Evolutionary conservation across 64 coral and sea anemone genomes (phyloP).

Genomic region (Porites australiensis): DNA sequence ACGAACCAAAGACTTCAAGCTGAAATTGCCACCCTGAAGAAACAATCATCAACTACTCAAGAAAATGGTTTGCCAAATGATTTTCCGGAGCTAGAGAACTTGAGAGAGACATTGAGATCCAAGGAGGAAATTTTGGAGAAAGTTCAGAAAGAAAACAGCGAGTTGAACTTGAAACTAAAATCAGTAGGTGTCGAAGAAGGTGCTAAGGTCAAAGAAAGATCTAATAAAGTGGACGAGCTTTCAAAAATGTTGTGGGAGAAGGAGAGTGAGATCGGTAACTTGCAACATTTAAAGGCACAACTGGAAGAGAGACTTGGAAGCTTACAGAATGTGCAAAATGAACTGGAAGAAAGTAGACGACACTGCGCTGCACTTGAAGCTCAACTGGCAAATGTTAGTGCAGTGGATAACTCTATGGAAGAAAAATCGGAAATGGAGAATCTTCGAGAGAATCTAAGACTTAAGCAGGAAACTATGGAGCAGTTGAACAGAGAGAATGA

Average conservation of each 20-base stretch:
- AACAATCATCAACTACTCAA: constrained; percentile 53
- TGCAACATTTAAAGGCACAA: constrained; percentile 69
- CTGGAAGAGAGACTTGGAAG: constrained; percentile 78
- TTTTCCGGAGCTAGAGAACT: constrained; percentile 11
- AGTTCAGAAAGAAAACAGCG: constrained; percentile 67
- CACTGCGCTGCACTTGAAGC: constrained; percentile 77
- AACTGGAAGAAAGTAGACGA: constrained; percentile 81
- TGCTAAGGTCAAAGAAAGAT: constrained; percentile 63
- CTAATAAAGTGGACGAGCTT: constrained; percentile 88
- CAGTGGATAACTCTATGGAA: constrained; percentile 55
- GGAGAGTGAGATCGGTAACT: constrained; percentile 86
- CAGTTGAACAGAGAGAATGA: constrained; percentile 81
- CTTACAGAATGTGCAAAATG: constrained; percentile 74
- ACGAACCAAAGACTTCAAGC: constrained; percentile 73
- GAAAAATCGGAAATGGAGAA: constrained; percentile 82
- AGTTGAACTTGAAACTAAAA: constrained; percentile 64
- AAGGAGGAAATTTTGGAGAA: constrained; percentile 47
- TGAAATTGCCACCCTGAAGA: constrained; percentile 80
- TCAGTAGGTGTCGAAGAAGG: constrained; percentile 62
- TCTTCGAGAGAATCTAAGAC: constrained; percentile 70
- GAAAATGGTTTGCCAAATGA: constrained; percentile 23
- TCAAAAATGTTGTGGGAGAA: constrained; percentile 85
- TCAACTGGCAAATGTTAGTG: constrained; percentile 78
- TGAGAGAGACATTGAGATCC: constrained; percentile 7
- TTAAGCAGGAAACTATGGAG: constrained; percentile 76